A percentile compares a stretch with the other conserved stretches of the same genome.
phyloP scores from a whole-genome alignment of 2,888 invertebrate genomes.

The Automeris io region DNA sequence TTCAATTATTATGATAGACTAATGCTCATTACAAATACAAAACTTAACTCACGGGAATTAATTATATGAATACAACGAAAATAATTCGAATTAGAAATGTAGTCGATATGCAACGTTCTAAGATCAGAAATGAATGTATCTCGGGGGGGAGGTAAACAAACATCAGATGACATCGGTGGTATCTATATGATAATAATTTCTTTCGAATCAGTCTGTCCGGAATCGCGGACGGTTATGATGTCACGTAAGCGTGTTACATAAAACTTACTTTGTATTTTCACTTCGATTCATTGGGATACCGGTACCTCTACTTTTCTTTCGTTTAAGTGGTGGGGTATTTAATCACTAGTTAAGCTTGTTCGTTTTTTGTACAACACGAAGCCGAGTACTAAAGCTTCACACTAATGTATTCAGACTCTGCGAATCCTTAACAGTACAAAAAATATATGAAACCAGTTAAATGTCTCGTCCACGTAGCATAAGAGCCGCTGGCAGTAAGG shows the following conservation, averaged over 20 bases:
- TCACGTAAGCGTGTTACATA: slow-evolving; percentile 33
- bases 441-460: slow-evolving; percentile 57
- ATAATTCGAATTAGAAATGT: slow-evolving; percentile 72
- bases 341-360: slow-evolving; percentile 51
- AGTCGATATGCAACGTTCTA: slow-evolving; percentile 75
- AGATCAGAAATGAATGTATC: slow-evolving; percentile 45
- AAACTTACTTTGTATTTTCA: slow-evolving; percentile 18
- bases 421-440: slow-evolving; percentile 51
- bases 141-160: slow-evolving; percentile 39
- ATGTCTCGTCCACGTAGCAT: slow-evolving; percentile 40
- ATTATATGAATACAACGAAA: slow-evolving; percentile 69
- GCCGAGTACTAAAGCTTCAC: slow-evolving; percentile 35
- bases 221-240: slow-evolving; percentile 33
- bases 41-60: slow-evolving; percentile 62
- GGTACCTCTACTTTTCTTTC: slow-evolving; percentile 30
- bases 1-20: slow-evolving; percentile 58
- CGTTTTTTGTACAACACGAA: slow-evolving; percentile 49
- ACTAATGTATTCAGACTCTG: slow-evolving; percentile 35
- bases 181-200: slow-evolving; percentile 44
- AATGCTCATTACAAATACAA: slow-evolving; percentile 49
- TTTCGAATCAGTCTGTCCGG: slow-evolving; percentile 53
- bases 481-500: slow-evolving; percentile 65
- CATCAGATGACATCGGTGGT: slow-evolving; percentile 72
- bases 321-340: slow-evolving; percentile 40
- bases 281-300: slow-evolving; percentile 32